Evolutionary conservation across 1,140 invertebrate species (phyloP), one percentile per base, ranked within the genome.

Genomic region (Camponotus floridanus): DNA sequence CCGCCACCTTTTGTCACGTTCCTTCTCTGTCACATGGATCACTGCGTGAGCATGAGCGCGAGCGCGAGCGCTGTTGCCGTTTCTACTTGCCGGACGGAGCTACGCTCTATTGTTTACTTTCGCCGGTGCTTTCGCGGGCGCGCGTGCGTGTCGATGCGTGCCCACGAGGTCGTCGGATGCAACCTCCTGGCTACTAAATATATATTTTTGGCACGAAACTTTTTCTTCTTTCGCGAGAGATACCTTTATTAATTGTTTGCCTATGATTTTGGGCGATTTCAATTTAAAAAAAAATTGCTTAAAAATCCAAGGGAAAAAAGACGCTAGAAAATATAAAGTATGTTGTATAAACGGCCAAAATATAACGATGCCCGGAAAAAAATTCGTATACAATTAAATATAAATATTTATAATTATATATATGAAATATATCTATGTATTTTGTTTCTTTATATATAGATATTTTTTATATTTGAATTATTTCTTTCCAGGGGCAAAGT

Each of bases 1-100:
- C 92, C 92, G 87, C 92, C 92, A 92, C 91, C 93, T 94, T 94
- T 94, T 94, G 94, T 94, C 94, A 94, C 93, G 93, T 92, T 94
- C 92, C 92, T 93, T 94, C 93, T 94, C 93, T 93, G 94, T 94
- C 94, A 94, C 94, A 95, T 95, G 94, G 94, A 94, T 92, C 91
- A 85, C 76, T 68, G 57, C 59, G 36, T 36, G 64, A 55, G 78
- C 59, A 48, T 36, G 64, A 55, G 78, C 78, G 64, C 18, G 76
- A 36, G n/a, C 62, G 68, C 18, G 26, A 26, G 87, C 91, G 68
- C 64, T 76, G 91, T 92, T 90, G 91, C 93, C 88, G 76, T 76
- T 73, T 93, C 64, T 86, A 79, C 55, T 9, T 33, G 36, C 51
- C 67, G 42, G 39, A 45, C 89, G 76, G 88, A 65, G 57, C 78